Evolutionary conservation across 30 jellyfish, hydroid and myxozoan species (phyloP).

Genomic region (Sanderia malayensis): DNA sequence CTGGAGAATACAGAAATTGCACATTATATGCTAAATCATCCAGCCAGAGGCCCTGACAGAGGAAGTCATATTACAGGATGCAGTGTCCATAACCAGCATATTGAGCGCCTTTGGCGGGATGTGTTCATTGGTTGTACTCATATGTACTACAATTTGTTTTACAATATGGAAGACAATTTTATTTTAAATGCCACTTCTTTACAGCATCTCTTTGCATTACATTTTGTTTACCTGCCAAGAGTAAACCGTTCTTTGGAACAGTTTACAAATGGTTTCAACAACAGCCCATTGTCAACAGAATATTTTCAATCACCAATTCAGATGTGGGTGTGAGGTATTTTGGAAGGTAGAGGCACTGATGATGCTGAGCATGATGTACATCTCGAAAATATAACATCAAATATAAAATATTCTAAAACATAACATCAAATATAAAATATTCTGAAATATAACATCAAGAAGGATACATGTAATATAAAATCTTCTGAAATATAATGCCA

Average conservation of each 20-base stretch:
- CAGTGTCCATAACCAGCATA: not conserved
- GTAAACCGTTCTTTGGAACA: not conserved
- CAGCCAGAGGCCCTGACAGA: not conserved
- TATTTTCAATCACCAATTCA: not conserved
- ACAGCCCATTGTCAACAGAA: conserved; percentile 4
- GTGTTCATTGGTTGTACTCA: not conserved
- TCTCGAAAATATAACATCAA: not conserved
- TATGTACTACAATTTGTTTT: too few relatives aligned
- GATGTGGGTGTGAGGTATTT: not conserved
- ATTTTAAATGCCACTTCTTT: not conserved
- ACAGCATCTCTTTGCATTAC: not conserved
- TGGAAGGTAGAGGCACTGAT: not conserved
- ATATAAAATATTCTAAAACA: too few relatives aligned
- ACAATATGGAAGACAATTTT: not conserved
- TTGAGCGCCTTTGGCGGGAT: not conserved
- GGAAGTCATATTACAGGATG: not conserved
- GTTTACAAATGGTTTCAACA: conserved; percentile 10
- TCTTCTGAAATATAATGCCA: not conserved
- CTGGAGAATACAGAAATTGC: not conserved
- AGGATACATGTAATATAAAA: not conserved
- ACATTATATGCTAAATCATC: not conserved
- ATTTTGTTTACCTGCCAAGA: conserved; percentile 6
- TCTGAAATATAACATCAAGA: not conserved
- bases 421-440: not conserved
- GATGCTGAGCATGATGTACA: not conserved